Evolutionary conservation across 1,140 invertebrate genomes (phyloP).

Genomic region (Apis mellifera): DNA sequence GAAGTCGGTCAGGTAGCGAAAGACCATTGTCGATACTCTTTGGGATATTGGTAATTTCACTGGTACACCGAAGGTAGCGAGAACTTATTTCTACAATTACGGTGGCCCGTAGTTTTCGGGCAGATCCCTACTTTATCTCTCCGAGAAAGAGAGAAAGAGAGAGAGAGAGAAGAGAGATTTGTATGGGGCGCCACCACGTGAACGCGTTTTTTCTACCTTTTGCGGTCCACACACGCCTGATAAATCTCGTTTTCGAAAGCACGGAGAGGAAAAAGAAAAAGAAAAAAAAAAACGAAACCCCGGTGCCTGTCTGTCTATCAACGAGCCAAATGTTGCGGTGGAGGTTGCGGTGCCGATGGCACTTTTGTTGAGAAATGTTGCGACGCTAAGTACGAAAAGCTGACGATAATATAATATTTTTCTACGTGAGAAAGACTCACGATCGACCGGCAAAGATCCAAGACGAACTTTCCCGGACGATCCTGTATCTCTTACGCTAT

Average conservation of each 20-base stretch:
- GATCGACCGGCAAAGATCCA: conserved; percentile 32
- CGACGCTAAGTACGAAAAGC: conserved; percentile 38
- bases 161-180: neutral
- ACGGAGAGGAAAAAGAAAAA: neutral
- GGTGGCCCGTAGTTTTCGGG: conserved; percentile 47
- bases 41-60: conserved; percentile 68
- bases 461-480: conserved; percentile 23
- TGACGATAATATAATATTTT: conserved; percentile 69
- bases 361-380: neutral
- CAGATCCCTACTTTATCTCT: no score
- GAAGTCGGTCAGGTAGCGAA: conserved; percentile 73
- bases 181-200: neutral
- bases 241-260: neutral
- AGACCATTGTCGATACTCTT: conserved; percentile 52
- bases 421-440: conserved; percentile 65
- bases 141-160: no score
- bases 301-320: conserved; percentile 8
- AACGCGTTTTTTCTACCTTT: conserved; percentile 28
- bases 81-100: conserved; percentile 75
- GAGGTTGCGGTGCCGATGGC: neutral
- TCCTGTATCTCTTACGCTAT: conserved; percentile 51
- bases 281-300: neutral
- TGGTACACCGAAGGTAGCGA: conserved; percentile 69
- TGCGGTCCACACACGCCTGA: conserved; percentile 7
- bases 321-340: neutral